These are phyloP conservation scores for Melangyna quadrimaculata DNA, from an alignment of 2,888 invertebrate species.

Conservation along the genomic window DNA sequence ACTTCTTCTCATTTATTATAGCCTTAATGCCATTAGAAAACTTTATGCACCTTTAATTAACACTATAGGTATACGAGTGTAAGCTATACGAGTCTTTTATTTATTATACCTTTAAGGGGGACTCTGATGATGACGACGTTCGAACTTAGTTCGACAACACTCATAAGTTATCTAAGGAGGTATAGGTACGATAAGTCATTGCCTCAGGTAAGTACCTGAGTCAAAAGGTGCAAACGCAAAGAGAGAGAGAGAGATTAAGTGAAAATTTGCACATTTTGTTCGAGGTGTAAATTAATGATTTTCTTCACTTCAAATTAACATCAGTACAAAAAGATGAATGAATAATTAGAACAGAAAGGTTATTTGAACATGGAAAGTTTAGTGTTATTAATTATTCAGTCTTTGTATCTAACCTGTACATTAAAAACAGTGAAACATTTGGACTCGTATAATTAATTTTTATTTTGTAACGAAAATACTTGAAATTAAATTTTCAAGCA, in stretches of 20 bases:
- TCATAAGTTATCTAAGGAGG: slow-evolving; percentile 13
- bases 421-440: neutral
- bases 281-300: slow-evolving; percentile 26
- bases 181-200: neutral
- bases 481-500: neutral
- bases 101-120: neutral
- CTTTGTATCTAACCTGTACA: neutral
- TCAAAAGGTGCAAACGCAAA: neutral
- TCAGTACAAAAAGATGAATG: neutral
- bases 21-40: neutral
- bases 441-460: neutral
- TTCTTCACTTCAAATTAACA: slow-evolving; percentile 3
- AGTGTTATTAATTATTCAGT: neutral
- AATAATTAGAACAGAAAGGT: neutral
- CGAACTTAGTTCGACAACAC: neutral
- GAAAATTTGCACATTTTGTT: slow-evolving; percentile 41
- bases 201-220: neutral
- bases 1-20: neutral
- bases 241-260: neutral
- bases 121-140: neutral
- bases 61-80: neutral
- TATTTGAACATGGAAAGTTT: neutral
- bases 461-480: neutral
- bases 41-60: slow-evolving; percentile 22
- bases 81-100: neutral